Percentiles rank a stretch among this genome's conserved stretches.
These are phyloP conservation scores for Thecocarcelia acutangulata DNA, from an alignment of 2,888 invertebrate genomes.

Conservation along the genomic window DNA sequence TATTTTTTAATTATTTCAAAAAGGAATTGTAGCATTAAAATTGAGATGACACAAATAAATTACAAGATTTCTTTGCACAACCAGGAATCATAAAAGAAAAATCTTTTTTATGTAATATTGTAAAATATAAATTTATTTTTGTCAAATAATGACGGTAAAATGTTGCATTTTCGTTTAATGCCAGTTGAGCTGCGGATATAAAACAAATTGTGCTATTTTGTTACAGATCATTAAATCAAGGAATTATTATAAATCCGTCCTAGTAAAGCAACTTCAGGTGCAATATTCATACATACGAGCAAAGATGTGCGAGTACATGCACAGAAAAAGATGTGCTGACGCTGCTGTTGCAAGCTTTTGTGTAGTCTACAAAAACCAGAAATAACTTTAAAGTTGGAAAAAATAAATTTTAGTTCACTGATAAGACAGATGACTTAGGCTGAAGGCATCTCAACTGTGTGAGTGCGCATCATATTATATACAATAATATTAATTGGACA, in stretches of 20 bases:
- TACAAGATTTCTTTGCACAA: constrained; percentile 31
- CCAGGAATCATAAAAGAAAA: constrained; percentile 45
- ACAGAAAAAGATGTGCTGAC: not conserved
- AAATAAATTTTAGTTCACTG: no score
- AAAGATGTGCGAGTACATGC: no score
- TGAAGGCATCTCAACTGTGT: no score
- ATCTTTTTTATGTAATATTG: no score
- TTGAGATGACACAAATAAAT: constrained; percentile 38
- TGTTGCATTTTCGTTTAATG: constrained; percentile 26
- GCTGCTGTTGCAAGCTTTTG: no score
- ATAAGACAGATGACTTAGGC: no score
- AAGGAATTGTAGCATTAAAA: constrained; percentile 30
- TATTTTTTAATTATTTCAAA: constrained; percentile 9
- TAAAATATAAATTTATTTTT: not conserved
- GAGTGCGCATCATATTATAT: no score
- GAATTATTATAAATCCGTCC: constrained; percentile 29
- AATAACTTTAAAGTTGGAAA: no score
- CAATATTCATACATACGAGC: no score
- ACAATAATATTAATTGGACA: no score
- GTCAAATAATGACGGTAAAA: constrained; percentile 20
- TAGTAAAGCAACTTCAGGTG: constrained; percentile 16
- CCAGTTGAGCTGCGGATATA: constrained; percentile 1
- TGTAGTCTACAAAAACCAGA: no score
- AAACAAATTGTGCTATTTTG: constrained; percentile 32
- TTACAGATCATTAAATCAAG: not conserved